Evolutionary conservation across 1,140 invertebrate species (phyloP), one percentile per base, ranked within the genome.

Genomic region (Nylanderia fulva): DNA sequence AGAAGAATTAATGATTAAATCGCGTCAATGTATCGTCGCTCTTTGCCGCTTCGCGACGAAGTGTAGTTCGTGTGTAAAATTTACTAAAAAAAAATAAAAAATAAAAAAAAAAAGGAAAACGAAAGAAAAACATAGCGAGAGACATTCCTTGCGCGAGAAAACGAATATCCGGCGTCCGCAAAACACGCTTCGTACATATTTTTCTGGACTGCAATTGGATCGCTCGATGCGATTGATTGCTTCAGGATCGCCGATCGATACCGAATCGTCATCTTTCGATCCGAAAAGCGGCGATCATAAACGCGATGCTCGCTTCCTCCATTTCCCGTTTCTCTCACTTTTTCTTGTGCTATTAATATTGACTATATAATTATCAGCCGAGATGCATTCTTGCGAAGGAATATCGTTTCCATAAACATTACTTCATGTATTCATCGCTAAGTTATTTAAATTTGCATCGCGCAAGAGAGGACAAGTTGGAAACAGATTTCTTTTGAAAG

Each of bases 1-100:
- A 88, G 36, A 75, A 45, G 76, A 89, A 90, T 88, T 86, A 84
- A 87, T 54, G 69, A 76, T 86, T 85, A 75, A 85, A 76, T 87
- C 58, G 45, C 45, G 56, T 68, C 54, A 84, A 68, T 79, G 75
- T 52, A 60, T 58, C 58, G 75, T 48, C 21, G 69, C 27, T 45
- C 52, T 48, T 36, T 52, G 63, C 33, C 61, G 42, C 42, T 45
- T 48, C 21, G 64, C 64, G 66, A 21, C 52, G 24, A 39, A 68
- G 60, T 69, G 29, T 33, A 33, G 29, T 66, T 52, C 29, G 45
- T 71, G 66, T 21, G 33, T 42, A 56, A 82, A 82, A 72, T 39
- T 77, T 79, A 56, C 39, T 64, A 68, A 69, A 27, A 15, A 21
- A 36, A n/a, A n/a, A n/a, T n/a, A n/a, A n/a, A n/a, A n/a, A n/a